Evolutionary conservation across 2,888 invertebrate species (phyloP).

Genomic region (Dynastes maya): DNA sequence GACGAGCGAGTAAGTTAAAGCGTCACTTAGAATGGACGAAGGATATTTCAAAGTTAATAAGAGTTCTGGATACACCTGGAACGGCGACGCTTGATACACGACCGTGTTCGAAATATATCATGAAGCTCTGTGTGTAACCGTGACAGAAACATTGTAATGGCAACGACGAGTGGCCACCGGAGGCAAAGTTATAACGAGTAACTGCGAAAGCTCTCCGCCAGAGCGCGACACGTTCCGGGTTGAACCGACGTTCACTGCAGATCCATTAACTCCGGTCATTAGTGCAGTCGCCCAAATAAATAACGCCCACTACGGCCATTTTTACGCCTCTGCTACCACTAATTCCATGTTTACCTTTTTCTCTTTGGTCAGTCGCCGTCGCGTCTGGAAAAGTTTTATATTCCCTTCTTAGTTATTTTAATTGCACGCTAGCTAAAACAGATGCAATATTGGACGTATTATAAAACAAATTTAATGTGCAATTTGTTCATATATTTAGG

Average conservation of each 20-base stretch:
- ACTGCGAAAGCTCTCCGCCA: conserved; percentile 45
- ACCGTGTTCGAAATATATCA: conserved; percentile 40
- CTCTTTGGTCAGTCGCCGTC: neutral
- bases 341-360: conserved; percentile 35
- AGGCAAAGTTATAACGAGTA: conserved; percentile 48
- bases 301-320: conserved; percentile 46
- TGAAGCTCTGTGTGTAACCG: conserved; percentile 44
- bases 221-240: conserved; percentile 45
- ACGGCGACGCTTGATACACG: conserved; percentile 33
- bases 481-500: too few species aligned
- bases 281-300: conserved; percentile 54
- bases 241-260: conserved; percentile 44
- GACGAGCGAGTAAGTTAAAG: conserved; percentile 18
- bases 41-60: conserved; percentile 38
- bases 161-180: conserved; percentile 42
- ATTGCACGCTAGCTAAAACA: conserved; percentile 1
- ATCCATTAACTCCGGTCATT: conserved; percentile 55
- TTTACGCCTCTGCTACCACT: conserved; percentile 39
- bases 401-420: conserved; percentile 22
- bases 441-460: neutral
- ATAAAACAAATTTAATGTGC: too few species aligned
- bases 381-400: conserved; percentile 19
- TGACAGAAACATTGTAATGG: conserved; percentile 46
- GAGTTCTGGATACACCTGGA: conserved; percentile 38
- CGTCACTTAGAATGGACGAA: conserved; percentile 23